Evolutionary conservation across 2,113 vertebrate genomes (phyloP).

Genomic region (Coryphaenoides rupestris): DNA sequence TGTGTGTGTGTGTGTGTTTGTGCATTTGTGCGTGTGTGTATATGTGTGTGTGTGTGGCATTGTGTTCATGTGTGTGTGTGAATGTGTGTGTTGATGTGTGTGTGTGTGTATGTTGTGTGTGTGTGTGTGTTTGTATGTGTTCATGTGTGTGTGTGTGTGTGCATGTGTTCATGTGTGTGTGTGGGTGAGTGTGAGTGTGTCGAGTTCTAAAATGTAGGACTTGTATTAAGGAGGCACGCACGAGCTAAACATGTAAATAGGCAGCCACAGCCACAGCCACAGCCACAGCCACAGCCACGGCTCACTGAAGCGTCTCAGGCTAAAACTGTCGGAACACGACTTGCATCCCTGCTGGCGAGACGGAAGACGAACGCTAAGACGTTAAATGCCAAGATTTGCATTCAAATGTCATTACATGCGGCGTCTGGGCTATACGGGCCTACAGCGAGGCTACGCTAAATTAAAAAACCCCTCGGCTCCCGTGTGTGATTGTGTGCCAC

Average conservation of each 20-base stretch:
- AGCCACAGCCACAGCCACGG: too few species aligned
- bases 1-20: too few species aligned
- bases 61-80: too few species aligned
- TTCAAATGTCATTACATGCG: conserved; percentile 40
- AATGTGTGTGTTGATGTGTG: too few species aligned
- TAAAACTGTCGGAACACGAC: conserved; percentile 44
- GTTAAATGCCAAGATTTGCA: conserved; percentile 18
- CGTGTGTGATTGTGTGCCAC: not conserved
- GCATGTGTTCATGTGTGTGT: too few species aligned
- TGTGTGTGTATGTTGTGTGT: too few species aligned
- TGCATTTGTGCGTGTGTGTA: too few species aligned
- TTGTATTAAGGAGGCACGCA: conserved; percentile 20
- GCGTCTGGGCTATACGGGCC: conserved; percentile 33
- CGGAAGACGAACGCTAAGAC: conserved; percentile 23
- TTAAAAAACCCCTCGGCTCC: conserved; percentile 10
- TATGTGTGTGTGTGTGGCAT: too few species aligned
- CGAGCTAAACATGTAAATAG: conserved; percentile 15
- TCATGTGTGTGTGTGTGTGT: too few species aligned
- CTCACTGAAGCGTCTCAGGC: conserved; percentile 32
- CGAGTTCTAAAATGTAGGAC: conserved; percentile 19
- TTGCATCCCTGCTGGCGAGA: conserved; percentile 14
- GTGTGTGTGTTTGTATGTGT: too few species aligned
- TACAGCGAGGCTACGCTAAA: conserved; percentile 36
- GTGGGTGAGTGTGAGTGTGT: not conserved
- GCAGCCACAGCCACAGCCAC: too few species aligned